Evolutionary conservation across 2,888 invertebrate species (phyloP).

Genomic region (Phasia obesa): DNA sequence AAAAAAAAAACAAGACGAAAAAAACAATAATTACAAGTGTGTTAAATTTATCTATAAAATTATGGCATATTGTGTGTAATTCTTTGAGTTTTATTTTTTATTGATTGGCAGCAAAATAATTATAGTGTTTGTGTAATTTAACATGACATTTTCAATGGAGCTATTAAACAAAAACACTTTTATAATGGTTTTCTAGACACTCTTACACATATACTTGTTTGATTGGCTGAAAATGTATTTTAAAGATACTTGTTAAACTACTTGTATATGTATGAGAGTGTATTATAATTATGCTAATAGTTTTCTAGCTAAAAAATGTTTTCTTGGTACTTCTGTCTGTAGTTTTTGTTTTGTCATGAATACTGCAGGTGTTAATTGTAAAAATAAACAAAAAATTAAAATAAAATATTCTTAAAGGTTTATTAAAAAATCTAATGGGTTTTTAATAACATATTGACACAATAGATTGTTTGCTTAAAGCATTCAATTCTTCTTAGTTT

Average conservation of each 20-base stretch:
- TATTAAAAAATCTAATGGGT: slow-evolving; percentile 61
- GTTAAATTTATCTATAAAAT: slow-evolving; percentile 39
- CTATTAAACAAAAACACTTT: slow-evolving; percentile 38
- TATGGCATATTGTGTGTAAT: slow-evolving; percentile 7
- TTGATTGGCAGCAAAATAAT: slow-evolving; percentile 60
- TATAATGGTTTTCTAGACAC: neutral
- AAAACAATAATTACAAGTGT: too few species aligned
- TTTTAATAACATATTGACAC: slow-evolving; percentile 58
- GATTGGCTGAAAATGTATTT: slow-evolving; percentile 2
- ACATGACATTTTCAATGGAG: slow-evolving; percentile 62
- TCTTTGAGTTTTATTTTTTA: slow-evolving; percentile 13
- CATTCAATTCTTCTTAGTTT: slow-evolving; percentile 3
- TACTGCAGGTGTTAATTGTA: slow-evolving; percentile 67
- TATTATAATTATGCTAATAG: too few species aligned
- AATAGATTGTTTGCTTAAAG: slow-evolving; percentile 37
- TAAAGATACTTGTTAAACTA: neutral
- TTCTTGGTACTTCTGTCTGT: slow-evolving; percentile 26
- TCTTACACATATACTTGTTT: neutral
- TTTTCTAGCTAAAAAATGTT: slow-evolving; percentile 19
- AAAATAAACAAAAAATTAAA: slow-evolving; percentile 40
- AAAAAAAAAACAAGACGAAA: slow-evolving; percentile 23
- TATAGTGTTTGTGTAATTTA: slow-evolving; percentile 54
- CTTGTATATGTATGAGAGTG: neutral
- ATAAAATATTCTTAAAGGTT: slow-evolving; percentile 43
- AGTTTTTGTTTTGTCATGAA: neutral